phyloP scores from a whole-genome alignment of 2,113 vertebrate genomes.

The Pseudorectes ferrugineus region DNA sequence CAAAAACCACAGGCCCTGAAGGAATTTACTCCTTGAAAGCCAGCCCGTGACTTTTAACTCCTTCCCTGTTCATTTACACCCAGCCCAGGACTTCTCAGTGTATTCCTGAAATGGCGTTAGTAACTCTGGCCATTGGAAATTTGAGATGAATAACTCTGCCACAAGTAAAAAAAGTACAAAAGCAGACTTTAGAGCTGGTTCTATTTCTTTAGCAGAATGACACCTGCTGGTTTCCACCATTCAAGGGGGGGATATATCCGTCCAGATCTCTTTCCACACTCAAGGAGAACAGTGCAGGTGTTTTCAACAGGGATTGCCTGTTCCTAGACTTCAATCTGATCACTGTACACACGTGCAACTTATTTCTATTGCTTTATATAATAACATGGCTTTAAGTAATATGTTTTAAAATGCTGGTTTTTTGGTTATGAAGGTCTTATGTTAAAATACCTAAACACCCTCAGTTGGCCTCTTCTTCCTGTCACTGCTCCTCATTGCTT shows the following conservation, averaged over 20 bases:
- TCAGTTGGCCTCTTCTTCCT: background rate
- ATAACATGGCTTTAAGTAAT: background rate
- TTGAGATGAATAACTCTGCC: background rate
- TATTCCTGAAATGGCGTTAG: background rate
- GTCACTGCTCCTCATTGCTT: background rate
- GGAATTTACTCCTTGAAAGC: background rate
- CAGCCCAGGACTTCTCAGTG: background rate
- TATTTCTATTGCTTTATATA: background rate
- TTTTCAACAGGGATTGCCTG: background rate
- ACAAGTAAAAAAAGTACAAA: background rate
- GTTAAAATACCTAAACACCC: background rate
- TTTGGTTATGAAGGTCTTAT: background rate
- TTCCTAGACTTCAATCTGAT: background rate
- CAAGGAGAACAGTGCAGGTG: background rate
- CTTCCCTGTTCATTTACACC: background rate
- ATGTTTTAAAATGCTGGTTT: background rate
- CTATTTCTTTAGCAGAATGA: background rate
- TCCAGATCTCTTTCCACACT: background rate
- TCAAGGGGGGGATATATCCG: background rate
- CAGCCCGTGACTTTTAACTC: background rate
- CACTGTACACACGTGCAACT: background rate
- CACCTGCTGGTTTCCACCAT: background rate
- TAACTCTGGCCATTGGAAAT: background rate
- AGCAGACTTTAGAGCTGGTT: background rate
- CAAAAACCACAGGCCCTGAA: background rate